phyloP scores from a whole-genome alignment of 2,113 vertebrate species.

The Galbula dea region DNA sequence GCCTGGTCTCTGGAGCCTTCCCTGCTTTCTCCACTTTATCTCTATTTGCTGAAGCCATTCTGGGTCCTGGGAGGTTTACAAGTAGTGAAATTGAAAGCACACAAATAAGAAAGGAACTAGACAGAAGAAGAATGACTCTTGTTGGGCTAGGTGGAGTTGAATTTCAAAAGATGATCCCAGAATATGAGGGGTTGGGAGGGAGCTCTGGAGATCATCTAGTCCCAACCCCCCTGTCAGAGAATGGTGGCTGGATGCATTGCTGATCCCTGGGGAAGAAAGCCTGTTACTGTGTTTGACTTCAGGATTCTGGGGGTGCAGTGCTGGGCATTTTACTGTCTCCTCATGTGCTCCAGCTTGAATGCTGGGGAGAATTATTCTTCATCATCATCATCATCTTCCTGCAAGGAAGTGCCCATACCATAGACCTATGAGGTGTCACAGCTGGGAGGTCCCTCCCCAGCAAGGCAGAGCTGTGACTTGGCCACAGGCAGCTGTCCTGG shows the following conservation, averaged over 20 bases:
- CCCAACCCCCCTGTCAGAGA: no score
- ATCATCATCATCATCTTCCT: neutral
- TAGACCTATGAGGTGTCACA: neutral
- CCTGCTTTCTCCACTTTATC: constrained; percentile 8
- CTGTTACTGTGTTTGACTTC: neutral
- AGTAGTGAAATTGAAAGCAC: neutral
- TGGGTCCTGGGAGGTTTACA: neutral
- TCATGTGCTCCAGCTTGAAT: neutral
- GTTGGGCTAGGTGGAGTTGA: neutral
- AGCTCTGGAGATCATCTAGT: no score
- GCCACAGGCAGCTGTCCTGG: neutral
- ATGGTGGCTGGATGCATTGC: neutral
- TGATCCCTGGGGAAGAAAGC: neutral
- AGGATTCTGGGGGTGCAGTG: neutral
- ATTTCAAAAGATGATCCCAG: neutral
- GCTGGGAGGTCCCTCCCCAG: neutral
- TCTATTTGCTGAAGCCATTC: constrained; percentile 14
- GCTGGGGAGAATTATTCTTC: neutral
- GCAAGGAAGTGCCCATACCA: neutral
- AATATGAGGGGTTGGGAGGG: no score
- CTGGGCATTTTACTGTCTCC: neutral
- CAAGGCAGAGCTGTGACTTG: neutral
- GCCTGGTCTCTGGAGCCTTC: neutral
- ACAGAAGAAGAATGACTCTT: neutral
- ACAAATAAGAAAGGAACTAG: neutral